phyloP scores from a whole-genome alignment of 2,113 vertebrate species.

The Prionailurus bengalensis region DNA sequence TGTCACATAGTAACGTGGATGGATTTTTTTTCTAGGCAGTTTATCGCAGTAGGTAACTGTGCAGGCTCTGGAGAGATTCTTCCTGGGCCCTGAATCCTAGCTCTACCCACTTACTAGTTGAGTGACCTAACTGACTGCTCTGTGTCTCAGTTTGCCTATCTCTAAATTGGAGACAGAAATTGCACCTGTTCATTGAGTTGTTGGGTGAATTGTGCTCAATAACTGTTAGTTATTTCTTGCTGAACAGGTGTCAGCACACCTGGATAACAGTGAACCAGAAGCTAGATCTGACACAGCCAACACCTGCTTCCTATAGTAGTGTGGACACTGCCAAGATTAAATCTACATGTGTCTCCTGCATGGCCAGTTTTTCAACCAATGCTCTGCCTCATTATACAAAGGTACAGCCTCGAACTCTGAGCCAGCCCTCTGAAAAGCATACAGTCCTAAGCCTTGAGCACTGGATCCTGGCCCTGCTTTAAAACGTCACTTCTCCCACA shows the following conservation, averaged over 20 bases:
- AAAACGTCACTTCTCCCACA: background rate
- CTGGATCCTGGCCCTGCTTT: background rate
- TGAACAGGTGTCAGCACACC: background rate
- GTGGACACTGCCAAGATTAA: fast-evolving
- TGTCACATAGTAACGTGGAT: background rate
- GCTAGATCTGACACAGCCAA: background rate
- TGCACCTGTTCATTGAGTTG: background rate
- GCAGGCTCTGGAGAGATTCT: background rate
- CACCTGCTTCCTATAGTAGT: background rate
- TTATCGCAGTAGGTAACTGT: background rate
- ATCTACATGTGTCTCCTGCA: background rate
- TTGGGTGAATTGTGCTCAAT: background rate
- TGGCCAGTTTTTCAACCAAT: background rate
- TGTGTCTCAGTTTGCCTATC: conserved; percentile 5
- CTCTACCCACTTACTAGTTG: background rate
- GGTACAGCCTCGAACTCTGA: background rate
- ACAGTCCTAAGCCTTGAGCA: background rate
- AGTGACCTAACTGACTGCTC: background rate
- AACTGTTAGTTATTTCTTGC: background rate
- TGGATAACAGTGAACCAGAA: background rate
- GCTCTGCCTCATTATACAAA: background rate
- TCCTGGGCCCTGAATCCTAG: background rate
- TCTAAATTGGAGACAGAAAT: background rate
- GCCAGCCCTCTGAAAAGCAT: fast-evolving
- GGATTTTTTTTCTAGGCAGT: background rate